These are phyloP conservation scores for Drosophila nikananu DNA, from an alignment of 1,140 invertebrate genomes.

Conservation along the genomic window DNA sequence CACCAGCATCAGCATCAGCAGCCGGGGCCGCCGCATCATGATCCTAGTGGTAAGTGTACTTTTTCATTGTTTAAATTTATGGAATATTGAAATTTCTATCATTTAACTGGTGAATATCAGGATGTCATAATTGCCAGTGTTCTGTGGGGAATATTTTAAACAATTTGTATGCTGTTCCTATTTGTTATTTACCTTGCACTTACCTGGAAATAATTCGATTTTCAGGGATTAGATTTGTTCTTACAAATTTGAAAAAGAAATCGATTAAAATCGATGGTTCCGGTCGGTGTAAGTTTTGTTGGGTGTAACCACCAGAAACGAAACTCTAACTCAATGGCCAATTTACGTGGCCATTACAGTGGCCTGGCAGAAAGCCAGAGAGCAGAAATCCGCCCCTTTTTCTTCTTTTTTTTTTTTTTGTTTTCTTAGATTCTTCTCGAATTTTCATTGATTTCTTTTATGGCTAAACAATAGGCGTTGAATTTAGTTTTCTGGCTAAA, in stretches of 20 bases:
- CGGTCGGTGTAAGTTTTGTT: not conserved
- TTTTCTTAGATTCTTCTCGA: constrained; percentile 15
- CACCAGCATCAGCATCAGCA: constrained; percentile 32
- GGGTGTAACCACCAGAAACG: not conserved
- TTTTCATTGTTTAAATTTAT: not conserved
- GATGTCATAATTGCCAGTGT: too few species aligned
- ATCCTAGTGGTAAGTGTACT: constrained; percentile 76
- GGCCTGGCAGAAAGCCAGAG: constrained; percentile 13
- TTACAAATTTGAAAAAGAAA: too few species aligned
- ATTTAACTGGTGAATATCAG: not conserved
- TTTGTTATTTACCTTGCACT: too few species aligned
- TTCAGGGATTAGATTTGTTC: too few species aligned
- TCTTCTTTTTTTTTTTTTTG: too few species aligned
- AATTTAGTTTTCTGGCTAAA: constrained; percentile 50
- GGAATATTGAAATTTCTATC: too few species aligned
- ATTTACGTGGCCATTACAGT: constrained; percentile 17
- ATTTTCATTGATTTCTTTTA: constrained; percentile 53
- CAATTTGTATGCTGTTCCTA: too few species aligned
- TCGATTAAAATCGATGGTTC: too few species aligned
- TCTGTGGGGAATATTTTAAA: too few species aligned
- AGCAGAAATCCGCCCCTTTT: not conserved
- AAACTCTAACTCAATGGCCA: constrained; percentile 2
- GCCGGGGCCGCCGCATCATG: constrained; percentile 67
- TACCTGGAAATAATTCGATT: too few species aligned
- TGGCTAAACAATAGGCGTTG: constrained; percentile 63